A percentile compares a stretch with the other conserved stretches of the same genome.
phyloP scores from a whole-genome alignment of 2,888 invertebrate species.

The Cenopis cana region DNA sequence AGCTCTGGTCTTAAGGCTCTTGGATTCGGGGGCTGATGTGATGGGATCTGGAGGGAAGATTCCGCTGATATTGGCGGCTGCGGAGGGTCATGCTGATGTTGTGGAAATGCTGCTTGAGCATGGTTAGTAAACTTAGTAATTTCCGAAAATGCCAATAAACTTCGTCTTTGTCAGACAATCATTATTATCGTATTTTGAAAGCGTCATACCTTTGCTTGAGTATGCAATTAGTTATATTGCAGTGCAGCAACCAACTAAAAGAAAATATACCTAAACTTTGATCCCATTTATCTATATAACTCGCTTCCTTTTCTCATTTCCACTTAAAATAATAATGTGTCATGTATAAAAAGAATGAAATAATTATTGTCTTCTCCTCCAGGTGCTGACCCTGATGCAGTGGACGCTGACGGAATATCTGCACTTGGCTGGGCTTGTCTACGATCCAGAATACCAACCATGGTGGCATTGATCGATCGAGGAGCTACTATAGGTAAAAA shows the following conservation, averaged over 20 bases:
- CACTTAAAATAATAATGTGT: not conserved
- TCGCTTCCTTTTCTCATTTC: too few species aligned
- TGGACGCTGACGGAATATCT: conserved; percentile 95
- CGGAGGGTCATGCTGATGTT: conserved; percentile 95
- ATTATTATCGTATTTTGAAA: too few species aligned
- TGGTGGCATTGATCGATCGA: conserved; percentile 88
- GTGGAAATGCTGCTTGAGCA: conserved; percentile 94
- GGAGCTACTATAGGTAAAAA: conserved; percentile 89
- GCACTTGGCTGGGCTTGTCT: conserved; percentile 97
- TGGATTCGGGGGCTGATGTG: conserved; percentile 87
- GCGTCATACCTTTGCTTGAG: too few species aligned
- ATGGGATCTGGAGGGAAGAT: conserved; percentile 90
- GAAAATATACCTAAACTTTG: too few species aligned
- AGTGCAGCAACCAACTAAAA: too few species aligned
- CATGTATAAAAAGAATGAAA: not conserved
- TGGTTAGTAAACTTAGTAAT: conserved; percentile 87
- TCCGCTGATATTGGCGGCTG: conserved; percentile 95
- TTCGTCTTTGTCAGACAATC: not conserved
- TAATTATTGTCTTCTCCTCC: conserved; percentile 15
- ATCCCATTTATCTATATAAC: too few species aligned
- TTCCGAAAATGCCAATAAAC: not conserved
- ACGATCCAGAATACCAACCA: conserved; percentile 89
- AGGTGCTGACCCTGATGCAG: conserved; percentile 91
- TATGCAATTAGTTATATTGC: too few species aligned
- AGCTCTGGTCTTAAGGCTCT: conserved; percentile 90